Evolutionary conservation across 2,888 invertebrate genomes (phyloP).

Genomic region (Nemotelus nigrinus): DNA sequence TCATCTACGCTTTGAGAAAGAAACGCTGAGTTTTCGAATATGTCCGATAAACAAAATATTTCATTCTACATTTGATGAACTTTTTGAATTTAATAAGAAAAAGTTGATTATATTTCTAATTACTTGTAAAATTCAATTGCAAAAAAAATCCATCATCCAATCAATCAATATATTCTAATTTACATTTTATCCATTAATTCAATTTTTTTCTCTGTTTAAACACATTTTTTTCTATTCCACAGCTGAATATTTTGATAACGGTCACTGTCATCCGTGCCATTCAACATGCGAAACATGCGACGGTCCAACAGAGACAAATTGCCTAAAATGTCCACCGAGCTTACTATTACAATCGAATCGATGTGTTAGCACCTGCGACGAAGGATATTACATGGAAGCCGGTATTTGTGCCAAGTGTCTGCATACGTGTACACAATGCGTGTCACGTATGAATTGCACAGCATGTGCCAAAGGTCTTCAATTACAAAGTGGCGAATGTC

Average conservation of each 20-base stretch:
- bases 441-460: constrained; percentile 82
- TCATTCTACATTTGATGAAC: too few relatives aligned
- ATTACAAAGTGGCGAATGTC: constrained; percentile 84
- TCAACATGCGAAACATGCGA: constrained; percentile 85
- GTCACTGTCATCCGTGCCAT: constrained; percentile 79
- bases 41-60: too few relatives aligned
- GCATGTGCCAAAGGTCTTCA: constrained; percentile 79
- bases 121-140: too few relatives aligned
- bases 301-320: constrained; percentile 77
- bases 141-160: too few relatives aligned
- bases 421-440: constrained; percentile 81
- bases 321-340: constrained; percentile 79
- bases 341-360: constrained; percentile 76
- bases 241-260: constrained; percentile 80
- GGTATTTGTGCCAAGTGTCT: constrained; percentile 82
- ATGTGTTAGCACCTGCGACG: constrained; percentile 81
- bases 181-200: too few relatives aligned
- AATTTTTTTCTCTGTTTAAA: too few relatives aligned
- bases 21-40: too few relatives aligned
- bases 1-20: too few relatives aligned
- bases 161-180: too few relatives aligned
- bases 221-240: constrained; percentile 53
- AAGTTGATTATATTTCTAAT: too few relatives aligned
- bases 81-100: too few relatives aligned
- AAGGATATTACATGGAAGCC: constrained; percentile 78